Evolutionary conservation across 2,113 vertebrate species (phyloP), one percentile per base, ranked within the genome.

Genomic region (Verasper variegatus): DNA sequence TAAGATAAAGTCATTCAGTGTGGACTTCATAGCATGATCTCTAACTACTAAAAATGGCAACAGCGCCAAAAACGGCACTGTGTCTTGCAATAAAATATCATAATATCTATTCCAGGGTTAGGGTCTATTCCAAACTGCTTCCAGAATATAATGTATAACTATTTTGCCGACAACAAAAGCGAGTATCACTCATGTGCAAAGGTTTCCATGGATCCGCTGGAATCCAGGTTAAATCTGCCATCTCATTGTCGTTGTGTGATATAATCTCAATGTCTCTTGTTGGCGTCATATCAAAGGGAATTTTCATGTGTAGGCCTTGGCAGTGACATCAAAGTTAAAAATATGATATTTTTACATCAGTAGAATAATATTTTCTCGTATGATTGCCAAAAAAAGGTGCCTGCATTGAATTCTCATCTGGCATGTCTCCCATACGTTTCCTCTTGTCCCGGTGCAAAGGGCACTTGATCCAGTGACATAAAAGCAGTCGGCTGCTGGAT

Each of bases 401-500:
- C 47, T 51, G 47, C 17, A 51, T 51, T 15, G 18, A 51, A 51
- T 51, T 51, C 47, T 18, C 47, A 17, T 18, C 47, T 78, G 70
- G 70, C 63, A 23, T n/a, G 1, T 3, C 24, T 64, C 68, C 13
- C 37, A 8, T 68, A 27, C 60, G 26, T 83, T 76, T 60, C 31
- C 40, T 76, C 58, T 60, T 73, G 14, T 13, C 40, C 64, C 57
- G 58, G 27, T 0, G 56, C 69, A 68, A 20, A 27, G 21, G 57
- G 77, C 47, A 20, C 49, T 66, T 54, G 52, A 81, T 54, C 65
- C 45, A 62, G 66, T 71, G 14, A 51, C 21, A 68, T 45, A 40
- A 58, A 66, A 56, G 57, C 65, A 77, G 76, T 60, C 76, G 65
- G 60, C 66, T 61, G 55, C 37, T 3, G 31, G 59, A 71, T 52